A percentile compares a stretch with the other conserved stretches of the same genome.
Evolutionary conservation across 2,888 invertebrate genomes (phyloP).

Genomic region (Torymus auratus): DNA sequence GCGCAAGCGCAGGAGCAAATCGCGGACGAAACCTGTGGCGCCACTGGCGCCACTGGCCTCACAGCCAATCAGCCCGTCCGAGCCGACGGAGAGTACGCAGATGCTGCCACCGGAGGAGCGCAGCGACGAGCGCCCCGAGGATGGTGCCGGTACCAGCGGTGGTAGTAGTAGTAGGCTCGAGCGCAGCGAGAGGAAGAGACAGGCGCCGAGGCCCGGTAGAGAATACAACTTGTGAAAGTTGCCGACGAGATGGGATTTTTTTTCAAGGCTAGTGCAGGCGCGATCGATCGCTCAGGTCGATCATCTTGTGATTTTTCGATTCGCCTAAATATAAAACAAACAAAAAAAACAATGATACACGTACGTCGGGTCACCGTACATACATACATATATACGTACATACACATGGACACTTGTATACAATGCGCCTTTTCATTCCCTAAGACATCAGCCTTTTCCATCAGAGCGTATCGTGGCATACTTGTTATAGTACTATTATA

Average conservation of each 20-base stretch:
- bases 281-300: constrained; percentile 49
- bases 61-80: constrained; percentile 77
- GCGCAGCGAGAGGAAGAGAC: constrained; percentile 70
- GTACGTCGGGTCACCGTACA: too few species aligned
- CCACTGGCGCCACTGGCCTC: constrained; percentile 78
- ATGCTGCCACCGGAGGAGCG: constrained; percentile 74
- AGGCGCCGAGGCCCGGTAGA: constrained; percentile 71
- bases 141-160: not conserved
- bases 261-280: constrained; percentile 63
- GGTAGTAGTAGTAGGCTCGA: constrained; percentile 19
- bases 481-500: too few species aligned
- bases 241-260: constrained; percentile 50
- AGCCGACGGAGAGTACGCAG: constrained; percentile 80
- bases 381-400: constrained; percentile 5
- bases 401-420: constrained; percentile 7
- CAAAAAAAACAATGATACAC: not conserved
- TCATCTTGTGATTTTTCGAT: constrained; percentile 54
- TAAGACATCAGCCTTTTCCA: too few species aligned
- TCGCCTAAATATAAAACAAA: constrained; percentile 34
- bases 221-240: constrained; percentile 74
- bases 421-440: not conserved
- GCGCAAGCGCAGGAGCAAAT: constrained; percentile 81
- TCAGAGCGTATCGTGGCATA: too few species aligned
- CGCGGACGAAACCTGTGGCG: constrained; percentile 78
- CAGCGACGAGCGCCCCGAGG: constrained; percentile 60